Conservation (phyloP, 2,888 invertebrate species). For the Peribatodes rhomboidaria region DNA sequence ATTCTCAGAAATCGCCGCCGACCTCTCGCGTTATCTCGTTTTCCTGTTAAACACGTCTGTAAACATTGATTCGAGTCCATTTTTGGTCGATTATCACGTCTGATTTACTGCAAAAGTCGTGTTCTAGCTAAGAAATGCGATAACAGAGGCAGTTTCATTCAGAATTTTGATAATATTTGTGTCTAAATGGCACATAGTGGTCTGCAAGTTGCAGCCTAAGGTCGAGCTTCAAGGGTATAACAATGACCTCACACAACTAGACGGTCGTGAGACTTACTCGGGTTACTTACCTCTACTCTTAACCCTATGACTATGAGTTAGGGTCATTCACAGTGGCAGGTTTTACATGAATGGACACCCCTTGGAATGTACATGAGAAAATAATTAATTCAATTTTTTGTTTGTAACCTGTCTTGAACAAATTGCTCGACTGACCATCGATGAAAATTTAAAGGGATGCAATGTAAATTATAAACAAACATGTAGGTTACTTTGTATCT, state of each 20-base stretch:
- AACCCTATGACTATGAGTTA: constrained; percentile 5
- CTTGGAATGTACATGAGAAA: background rate
- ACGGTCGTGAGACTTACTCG: constrained; percentile 12
- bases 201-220: background rate
- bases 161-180: constrained; percentile 34
- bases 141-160: constrained; percentile 32
- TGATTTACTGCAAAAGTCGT: constrained; percentile 28
- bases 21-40: constrained; percentile 49
- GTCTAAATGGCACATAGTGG: constrained; percentile 5
- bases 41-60: constrained; percentile 43
- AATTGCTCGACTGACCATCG: background rate
- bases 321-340: background rate
- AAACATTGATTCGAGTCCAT: constrained; percentile 34
- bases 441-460: no score
- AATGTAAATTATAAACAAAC: no score
- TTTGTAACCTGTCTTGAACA: background rate
- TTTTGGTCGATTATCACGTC: constrained; percentile 34
- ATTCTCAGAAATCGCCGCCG: constrained; percentile 49
- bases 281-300: constrained; percentile 16
- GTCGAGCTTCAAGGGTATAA: constrained; percentile 5
- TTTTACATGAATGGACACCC: constrained; percentile 2
- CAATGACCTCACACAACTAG: constrained; percentile 27
- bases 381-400: no score
- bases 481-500: background rate
- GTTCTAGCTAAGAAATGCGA: constrained; percentile 34